Evolutionary conservation across 2,888 invertebrate species (phyloP).

Genomic region (Synanthedon myopaeformis): DNA sequence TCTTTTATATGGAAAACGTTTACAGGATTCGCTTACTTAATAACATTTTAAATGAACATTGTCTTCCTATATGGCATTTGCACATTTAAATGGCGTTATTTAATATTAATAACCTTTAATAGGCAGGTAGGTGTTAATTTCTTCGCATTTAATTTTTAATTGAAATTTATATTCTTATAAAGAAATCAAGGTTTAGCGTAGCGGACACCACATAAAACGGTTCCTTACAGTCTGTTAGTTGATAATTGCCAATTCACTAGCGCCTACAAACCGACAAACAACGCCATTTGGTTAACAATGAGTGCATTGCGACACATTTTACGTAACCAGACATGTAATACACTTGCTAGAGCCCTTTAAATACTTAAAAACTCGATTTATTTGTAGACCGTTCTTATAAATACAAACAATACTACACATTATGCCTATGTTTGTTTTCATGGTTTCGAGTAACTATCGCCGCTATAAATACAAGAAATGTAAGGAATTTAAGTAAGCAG

Average conservation of each 20-base stretch:
- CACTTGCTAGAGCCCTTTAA: neutral
- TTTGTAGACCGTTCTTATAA: no score
- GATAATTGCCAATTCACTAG: neutral
- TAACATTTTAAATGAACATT: neutral
- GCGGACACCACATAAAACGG: no score
- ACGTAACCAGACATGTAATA: neutral
- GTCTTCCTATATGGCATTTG: neutral
- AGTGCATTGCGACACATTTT: slow-evolving; percentile 1
- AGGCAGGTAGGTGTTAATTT: neutral
- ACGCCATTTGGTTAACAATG: neutral
- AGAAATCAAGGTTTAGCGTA: no score
- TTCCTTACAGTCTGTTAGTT: neutral
- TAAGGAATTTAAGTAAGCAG: no score
- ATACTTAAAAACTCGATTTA: no score
- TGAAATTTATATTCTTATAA: neutral
- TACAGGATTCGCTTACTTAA: neutral
- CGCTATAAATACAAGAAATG: no score
- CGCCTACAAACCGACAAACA: neutral
- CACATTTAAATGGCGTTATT: neutral
- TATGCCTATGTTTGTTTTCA: no score
- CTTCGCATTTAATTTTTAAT: neutral
- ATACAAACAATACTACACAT: no score
- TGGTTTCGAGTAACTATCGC: no score
- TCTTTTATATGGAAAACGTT: neutral
- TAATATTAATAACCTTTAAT: neutral